Evolutionary conservation across 2,888 invertebrate species (phyloP), one percentile per base, ranked within the genome.

Genomic region (Incurvaria masculella): DNA sequence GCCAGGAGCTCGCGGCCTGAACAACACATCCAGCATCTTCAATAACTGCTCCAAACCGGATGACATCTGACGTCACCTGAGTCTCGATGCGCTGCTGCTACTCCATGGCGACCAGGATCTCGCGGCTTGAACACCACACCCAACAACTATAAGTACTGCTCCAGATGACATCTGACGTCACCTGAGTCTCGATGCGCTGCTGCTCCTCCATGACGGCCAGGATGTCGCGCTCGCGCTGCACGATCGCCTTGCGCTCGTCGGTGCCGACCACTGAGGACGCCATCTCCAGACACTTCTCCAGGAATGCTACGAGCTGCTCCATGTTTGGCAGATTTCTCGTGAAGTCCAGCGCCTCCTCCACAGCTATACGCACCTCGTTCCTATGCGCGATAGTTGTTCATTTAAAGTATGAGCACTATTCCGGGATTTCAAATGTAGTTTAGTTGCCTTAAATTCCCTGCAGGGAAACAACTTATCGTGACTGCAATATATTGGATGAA

Each of bases 331-430:
- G 47, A 53, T 69, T 72, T 53, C 73, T 74, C 1, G 72, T 65
- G 62, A 64, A 72, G 51, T 73, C 71, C 44, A 63, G 66, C 11
- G 75, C 75, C 55, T 74, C 74, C 52, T 75, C 78, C 0, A 76
- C 73, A 53, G 68, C 64, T 47, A 71, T 65, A 10, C 72, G 66
- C 4, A 78, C 74, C 51, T 78, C 78, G 47, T 76, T 76, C 1
- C 33, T 33, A n/a, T n/a, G n/a, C n/a, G n/a, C n/a, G n/a, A n/a
- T n/a, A n/a, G n/a, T n/a, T n/a, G n/a, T n/a, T n/a, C n/a, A n/a
- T n/a, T n/a, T n/a, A n/a, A n/a, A n/a, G n/a, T n/a, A n/a, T n/a
- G n/a, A n/a, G n/a, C n/a, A n/a, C n/a, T n/a, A n/a, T n/a, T n/a
- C n/a, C n/a, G n/a, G n/a, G n/a, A n/a, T n/a, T n/a, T n/a, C n/a